Conservation (phyloP, 1,140 invertebrate genomes). For the Aphelinus certus region DNA sequence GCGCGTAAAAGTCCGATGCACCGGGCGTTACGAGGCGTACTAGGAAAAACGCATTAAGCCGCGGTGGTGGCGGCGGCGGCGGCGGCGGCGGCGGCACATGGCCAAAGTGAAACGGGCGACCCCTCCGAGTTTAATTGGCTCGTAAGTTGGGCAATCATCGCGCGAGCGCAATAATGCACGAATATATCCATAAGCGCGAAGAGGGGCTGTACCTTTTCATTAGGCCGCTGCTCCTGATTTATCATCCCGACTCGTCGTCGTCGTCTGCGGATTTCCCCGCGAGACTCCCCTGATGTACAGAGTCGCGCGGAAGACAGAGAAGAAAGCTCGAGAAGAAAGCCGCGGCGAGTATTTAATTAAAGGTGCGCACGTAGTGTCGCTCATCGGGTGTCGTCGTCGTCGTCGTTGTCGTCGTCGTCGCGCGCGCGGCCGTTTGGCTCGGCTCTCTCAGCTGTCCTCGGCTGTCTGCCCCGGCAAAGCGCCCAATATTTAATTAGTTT, state of each 20-base stretch:
- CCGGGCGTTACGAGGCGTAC: conserved; percentile 39
- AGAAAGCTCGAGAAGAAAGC: neutral
- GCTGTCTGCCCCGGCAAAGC: conserved; percentile 41
- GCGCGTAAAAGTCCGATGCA: too few species aligned
- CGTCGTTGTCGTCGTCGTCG: too few species aligned
- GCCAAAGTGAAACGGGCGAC: too few species aligned
- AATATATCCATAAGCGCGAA: too few species aligned
- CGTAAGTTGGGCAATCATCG: conserved; percentile 29
- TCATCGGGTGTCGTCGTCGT: conserved; percentile 19
- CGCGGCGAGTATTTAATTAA: conserved; percentile 40
- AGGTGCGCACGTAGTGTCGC: conserved; percentile 34
- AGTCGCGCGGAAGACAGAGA: neutral
- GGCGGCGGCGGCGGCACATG: too few species aligned
- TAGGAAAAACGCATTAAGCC: conserved; percentile 53
- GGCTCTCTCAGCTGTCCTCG: conserved; percentile 11
- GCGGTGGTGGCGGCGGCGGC: too few species aligned
- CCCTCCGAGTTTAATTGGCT: conserved; percentile 13
- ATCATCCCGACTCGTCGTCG: neutral
- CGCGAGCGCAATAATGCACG: neutral
- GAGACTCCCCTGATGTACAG: neutral
- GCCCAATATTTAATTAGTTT: conserved; percentile 67
- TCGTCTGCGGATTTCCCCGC: neutral
- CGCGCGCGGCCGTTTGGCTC: neutral
- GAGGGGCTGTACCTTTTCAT: conserved; percentile 22
- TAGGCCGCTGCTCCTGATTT: conserved; percentile 13